Percentiles rank a stretch among this genome's conserved stretches.
phyloP scores from a whole-genome alignment of 2,797 vertebrate species.

The Hylomyscus alleni region DNA sequence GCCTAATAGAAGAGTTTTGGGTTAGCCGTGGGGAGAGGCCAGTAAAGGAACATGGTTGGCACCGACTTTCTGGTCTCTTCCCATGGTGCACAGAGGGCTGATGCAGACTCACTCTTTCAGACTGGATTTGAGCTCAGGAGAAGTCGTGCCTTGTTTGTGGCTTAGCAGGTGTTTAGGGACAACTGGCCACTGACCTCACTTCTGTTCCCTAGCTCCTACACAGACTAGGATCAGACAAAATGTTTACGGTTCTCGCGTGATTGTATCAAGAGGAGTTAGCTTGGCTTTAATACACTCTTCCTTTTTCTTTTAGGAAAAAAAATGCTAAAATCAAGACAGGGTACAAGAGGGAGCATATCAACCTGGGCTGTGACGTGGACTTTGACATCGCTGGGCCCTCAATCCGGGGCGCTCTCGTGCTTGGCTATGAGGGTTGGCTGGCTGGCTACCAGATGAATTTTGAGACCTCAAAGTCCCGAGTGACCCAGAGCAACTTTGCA shows the following conservation, averaged over 20 bases:
- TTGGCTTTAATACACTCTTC: neutral
- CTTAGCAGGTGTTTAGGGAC: neutral
- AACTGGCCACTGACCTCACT: neutral
- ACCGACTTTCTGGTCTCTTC: neutral
- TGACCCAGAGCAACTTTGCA: constrained; percentile 99
- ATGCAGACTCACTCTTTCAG: neutral
- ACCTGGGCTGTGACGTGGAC: constrained; percentile 96
- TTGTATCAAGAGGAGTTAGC: neutral
- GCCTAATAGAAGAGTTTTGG: neutral
- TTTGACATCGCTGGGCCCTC: constrained; percentile 97
- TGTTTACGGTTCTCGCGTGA: neutral
- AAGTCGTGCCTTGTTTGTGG: neutral
- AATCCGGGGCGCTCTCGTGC: constrained; percentile 93
- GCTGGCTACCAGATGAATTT: constrained; percentile 98
- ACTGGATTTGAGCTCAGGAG: neutral
- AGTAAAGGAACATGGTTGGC: neutral
- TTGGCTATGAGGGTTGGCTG: constrained; percentile 97
- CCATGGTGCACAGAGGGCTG: neutral
- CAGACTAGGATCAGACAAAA: neutral
- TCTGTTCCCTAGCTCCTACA: fast-evolving
- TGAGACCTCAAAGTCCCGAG: constrained; percentile 95
- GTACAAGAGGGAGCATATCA: constrained; percentile 97
- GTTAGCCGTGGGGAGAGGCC: neutral
- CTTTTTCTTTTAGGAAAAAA: constrained; percentile 93
- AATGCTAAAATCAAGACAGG: constrained; percentile 96